A percentile compares a stretch with the other conserved stretches of the same genome.
phyloP scores from a whole-genome alignment of 2,113 vertebrate genomes.

The Eclectus roratus region DNA sequence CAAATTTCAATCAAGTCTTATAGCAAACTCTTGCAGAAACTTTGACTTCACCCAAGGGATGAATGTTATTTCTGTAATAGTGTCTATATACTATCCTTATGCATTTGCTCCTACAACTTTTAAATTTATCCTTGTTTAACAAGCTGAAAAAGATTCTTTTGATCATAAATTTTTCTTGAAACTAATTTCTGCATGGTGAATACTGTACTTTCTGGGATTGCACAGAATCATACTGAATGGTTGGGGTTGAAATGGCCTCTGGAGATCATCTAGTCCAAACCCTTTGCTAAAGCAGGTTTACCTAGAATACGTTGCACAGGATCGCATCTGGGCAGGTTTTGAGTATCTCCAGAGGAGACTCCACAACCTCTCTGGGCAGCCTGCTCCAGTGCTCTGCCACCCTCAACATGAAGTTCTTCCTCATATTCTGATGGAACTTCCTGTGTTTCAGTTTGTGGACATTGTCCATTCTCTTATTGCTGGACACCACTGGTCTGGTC shows the following conservation, averaged over 20 bases:
- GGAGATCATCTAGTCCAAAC: not conserved
- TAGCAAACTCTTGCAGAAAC: not conserved
- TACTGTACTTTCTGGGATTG: not conserved
- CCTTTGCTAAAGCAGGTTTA: not conserved
- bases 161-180: constrained; percentile 19
- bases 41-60: not conserved
- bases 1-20: not conserved
- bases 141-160: constrained; percentile 2
- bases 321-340: not conserved
- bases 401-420: not conserved
- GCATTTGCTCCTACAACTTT: not conserved
- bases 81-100: not conserved
- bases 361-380: not conserved
- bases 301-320: no score
- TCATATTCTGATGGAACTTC: not conserved
- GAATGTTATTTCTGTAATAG: not conserved
- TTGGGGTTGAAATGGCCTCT: not conserved
- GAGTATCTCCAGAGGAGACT: not conserved
- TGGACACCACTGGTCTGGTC: not conserved
- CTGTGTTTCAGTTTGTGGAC: not conserved
- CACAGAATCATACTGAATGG: not conserved
- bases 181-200: not conserved
- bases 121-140: not conserved
- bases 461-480: not conserved
- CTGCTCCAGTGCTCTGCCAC: not conserved